phyloP scores from a whole-genome alignment of 2,113 vertebrate species.

The Cepphus grylle region DNA sequence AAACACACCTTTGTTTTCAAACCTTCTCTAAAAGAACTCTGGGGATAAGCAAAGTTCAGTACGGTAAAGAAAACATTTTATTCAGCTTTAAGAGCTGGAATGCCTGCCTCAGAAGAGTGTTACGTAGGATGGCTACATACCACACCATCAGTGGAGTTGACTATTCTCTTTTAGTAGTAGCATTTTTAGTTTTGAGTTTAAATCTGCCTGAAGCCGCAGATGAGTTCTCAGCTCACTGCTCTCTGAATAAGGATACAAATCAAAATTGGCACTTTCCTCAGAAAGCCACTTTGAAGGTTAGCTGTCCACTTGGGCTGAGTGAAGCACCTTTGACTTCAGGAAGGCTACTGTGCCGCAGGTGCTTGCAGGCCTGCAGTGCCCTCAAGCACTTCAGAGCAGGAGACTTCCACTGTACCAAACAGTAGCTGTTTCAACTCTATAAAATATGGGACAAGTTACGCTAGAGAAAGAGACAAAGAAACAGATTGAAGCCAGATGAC shows the following conservation, averaged over 20 bases:
- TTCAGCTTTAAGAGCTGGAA: neutral
- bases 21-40: neutral
- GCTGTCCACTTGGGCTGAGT: neutral
- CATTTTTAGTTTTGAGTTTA: conserved; percentile 28
- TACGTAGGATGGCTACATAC: neutral
- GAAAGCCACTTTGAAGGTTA: neutral
- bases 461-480: neutral
- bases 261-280: neutral
- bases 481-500: neutral
- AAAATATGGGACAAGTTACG: neutral
- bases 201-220: conserved; percentile 13
- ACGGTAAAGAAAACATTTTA: neutral
- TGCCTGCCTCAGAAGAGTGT: neutral
- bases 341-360: neutral
- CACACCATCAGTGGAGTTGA: neutral
- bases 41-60: neutral
- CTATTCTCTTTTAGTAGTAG: neutral
- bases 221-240: neutral
- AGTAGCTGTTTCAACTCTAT: neutral
- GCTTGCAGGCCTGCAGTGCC: neutral
- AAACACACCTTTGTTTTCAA: conserved; percentile 34
- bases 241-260: neutral
- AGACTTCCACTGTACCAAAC: neutral
- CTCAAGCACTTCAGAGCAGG: neutral
- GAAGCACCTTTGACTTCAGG: neutral